These are phyloP conservation scores for Cephus runcator DNA, from an alignment of 2,888 invertebrate species.

Conservation along the genomic window DNA sequence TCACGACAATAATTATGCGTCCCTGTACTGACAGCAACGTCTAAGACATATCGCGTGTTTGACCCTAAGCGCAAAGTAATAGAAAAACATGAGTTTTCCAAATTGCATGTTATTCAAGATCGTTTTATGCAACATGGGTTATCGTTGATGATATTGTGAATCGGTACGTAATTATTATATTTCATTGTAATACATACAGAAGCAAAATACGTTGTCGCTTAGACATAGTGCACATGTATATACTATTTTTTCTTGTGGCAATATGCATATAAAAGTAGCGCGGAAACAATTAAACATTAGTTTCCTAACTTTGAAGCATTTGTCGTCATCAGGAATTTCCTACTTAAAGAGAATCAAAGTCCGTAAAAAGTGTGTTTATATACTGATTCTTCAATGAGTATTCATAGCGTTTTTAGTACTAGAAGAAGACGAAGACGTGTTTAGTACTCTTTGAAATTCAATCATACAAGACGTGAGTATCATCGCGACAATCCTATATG, in stretches of 20 bases:
- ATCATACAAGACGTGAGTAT: not conserved
- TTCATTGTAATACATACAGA: not conserved
- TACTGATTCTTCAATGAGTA: not conserved
- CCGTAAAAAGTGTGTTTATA: not conserved
- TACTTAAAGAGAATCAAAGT: not conserved
- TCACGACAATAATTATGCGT: not conserved
- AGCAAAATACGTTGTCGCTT: not conserved
- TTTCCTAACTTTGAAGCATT: not conserved
- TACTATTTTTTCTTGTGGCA: not conserved
- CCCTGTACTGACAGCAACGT: not conserved
- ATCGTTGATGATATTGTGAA: not conserved
- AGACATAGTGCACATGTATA: not conserved
- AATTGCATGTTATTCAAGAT: not conserved
- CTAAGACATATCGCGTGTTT: not conserved
- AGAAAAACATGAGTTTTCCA: not conserved
- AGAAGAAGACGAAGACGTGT: not conserved
- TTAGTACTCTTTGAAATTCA: not conserved
- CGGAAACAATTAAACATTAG: not conserved
- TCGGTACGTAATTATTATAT: not conserved
- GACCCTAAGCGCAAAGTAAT: not conserved
- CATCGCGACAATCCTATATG: not conserved
- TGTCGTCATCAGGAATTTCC: not conserved
- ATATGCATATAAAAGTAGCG: not conserved
- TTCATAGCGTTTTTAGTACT: not conserved
- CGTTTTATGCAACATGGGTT: not conserved